These are phyloP conservation scores for Coptotermes formosanus DNA, from an alignment of 1,140 invertebrate species.

Conservation along the genomic window DNA sequence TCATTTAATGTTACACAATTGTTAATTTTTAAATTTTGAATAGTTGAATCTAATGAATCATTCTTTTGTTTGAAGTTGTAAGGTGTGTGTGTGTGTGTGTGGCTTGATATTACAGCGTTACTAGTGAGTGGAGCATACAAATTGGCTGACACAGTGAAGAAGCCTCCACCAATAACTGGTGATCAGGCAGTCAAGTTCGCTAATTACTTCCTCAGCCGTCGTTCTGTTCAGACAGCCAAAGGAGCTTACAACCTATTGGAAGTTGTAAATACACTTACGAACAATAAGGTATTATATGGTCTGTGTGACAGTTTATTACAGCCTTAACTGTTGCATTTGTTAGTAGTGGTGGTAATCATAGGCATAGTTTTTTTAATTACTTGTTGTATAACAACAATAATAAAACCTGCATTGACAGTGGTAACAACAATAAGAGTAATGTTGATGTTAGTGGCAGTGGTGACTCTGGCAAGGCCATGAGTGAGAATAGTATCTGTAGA, in stretches of 20 bases:
- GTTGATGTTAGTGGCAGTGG: no score
- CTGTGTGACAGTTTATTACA: no score
- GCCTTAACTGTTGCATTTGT: neutral
- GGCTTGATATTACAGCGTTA: conserved; percentile 51
- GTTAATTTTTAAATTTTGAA: no score
- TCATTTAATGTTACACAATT: no score
- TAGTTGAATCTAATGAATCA: neutral
- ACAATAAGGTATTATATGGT: conserved; percentile 55
- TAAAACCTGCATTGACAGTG: no score
- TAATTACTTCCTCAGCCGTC: conserved; percentile 87
- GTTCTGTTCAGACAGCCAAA: conserved; percentile 82
- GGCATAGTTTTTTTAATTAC: no score
- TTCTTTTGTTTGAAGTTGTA: neutral
- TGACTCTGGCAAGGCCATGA: no score
- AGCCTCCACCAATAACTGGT: conserved; percentile 66
- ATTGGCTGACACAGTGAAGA: conserved; percentile 66
- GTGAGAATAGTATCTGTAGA: no score
- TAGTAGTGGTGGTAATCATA: no score
- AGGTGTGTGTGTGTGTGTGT: neutral
- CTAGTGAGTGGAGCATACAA: conserved; percentile 73
- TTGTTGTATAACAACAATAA: no score
- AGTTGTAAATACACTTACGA: conserved; percentile 68
- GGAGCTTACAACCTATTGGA: conserved; percentile 78
- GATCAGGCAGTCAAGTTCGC: conserved; percentile 87
- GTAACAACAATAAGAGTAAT: no score